Evolutionary conservation across 2,113 vertebrate genomes (phyloP), one percentile per base, ranked within the genome.

Genomic region (Seriola aureovittata): DNA sequence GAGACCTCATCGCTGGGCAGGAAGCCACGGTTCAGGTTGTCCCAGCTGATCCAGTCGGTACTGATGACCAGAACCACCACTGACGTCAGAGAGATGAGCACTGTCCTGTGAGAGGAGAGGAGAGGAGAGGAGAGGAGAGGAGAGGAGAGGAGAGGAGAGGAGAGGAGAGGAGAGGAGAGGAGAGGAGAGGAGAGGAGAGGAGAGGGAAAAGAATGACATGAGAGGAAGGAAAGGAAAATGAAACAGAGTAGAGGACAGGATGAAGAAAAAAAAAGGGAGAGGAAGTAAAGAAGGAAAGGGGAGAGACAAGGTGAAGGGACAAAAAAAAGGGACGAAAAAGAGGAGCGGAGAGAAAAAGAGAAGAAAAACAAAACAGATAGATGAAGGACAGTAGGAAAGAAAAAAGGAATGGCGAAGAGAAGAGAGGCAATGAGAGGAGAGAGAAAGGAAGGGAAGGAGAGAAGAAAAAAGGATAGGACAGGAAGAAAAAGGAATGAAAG

Each of bases 41-140:
- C 98, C 98, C 98, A 99, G 95, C 97, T 99, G 96, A 99, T 99
- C 98, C 98, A 99, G 94, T 99, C 97, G 3, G 97, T 99, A 72
- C 97, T 98, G 93, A 99, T 99, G 94, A 99, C 95, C 86, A 99
- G 93, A 52, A 99, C 96, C 91, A 99, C 98, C 83, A 98, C 95
- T 3, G 98, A 98, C 36, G 98, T 99, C 92, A 99, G 94, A 71
- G 95, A 97, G 87, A 99, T 94, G 60, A 99, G 96, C 90, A 99
- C 98, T 0, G 97, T 94, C 98, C 98, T 99, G 92, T 42, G 78
- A 66, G 50, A 66, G 52, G 16, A 25, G 17, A 52, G 38, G 66
- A 40, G 48, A 25, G 70, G 48, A 42, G 59, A 64, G n/a, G 21
- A 46, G 16, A 65, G 14, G 5, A 44, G 19, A 65, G 19, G 25